These are phyloP conservation scores for Aphaenogaster ashmeadi DNA, from an alignment of 1,140 invertebrate species.

Conservation along the genomic window DNA sequence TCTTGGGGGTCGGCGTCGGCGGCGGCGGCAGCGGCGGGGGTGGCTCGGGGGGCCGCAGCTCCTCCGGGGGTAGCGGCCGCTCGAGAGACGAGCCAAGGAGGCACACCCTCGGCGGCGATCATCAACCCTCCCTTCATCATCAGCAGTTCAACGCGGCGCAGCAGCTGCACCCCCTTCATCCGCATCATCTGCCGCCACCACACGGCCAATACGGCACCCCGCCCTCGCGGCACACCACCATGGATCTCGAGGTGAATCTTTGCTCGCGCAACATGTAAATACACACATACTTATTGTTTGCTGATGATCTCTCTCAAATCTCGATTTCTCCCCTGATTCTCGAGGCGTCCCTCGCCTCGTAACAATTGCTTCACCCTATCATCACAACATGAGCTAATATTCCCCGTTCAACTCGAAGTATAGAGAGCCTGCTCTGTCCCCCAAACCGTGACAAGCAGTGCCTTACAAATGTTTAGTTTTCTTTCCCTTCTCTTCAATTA, in stretches of 20 bases:
- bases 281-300: conserved; percentile 67
- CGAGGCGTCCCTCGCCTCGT: background rate
- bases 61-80: conserved; percentile 86
- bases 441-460: background rate
- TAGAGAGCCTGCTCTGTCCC: background rate
- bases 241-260: conserved; percentile 91
- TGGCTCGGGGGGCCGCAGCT: conserved; percentile 83
- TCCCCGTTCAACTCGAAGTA: background rate
- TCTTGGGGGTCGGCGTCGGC: conserved; percentile 72
- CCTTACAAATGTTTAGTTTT: background rate
- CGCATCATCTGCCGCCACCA: conserved; percentile 86
- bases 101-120: conserved; percentile 90
- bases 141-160: conserved; percentile 88
- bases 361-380: no score
- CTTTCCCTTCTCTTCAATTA: conserved; percentile 23
- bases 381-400: background rate
- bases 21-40: conserved; percentile 72
- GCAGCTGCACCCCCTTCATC: conserved; percentile 88
- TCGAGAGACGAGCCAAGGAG: conserved; percentile 90
- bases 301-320: conserved; percentile 9
- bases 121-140: conserved; percentile 87
- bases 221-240: conserved; percentile 88
- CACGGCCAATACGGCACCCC: conserved; percentile 88
- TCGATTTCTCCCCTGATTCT: background rate
- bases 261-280: conserved; percentile 76